Conservation (phyloP, 2,888 invertebrate genomes). For the Oscheius sp. region DNA sequence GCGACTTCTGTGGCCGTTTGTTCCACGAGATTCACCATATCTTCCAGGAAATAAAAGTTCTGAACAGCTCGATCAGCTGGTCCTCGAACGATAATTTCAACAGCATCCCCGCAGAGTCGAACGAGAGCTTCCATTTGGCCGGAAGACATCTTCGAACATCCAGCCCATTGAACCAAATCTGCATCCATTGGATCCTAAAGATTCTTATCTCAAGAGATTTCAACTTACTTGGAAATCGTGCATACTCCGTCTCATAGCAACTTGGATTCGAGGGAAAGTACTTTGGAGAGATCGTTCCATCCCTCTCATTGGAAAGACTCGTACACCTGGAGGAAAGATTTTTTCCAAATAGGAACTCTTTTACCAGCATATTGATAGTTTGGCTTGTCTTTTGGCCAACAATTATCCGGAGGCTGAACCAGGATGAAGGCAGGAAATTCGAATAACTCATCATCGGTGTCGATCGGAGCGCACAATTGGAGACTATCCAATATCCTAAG, state of each 20-base stretch:
- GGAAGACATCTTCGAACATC: slow-evolving; percentile 77
- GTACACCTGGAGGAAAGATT: slow-evolving; percentile 35
- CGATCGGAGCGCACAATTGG: slow-evolving; percentile 72
- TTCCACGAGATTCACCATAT: slow-evolving; percentile 73
- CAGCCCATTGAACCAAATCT: slow-evolving; percentile 78
- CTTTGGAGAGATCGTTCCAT: slow-evolving; percentile 77
- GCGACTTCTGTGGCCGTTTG: slow-evolving; percentile 78
- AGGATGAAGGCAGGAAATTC: slow-evolving; percentile 80
- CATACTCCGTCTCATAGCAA: slow-evolving; percentile 76
- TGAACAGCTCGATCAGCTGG: slow-evolving; percentile 67
- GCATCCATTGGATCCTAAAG: slow-evolving; percentile 75
- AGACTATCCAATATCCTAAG: slow-evolving; percentile 79
- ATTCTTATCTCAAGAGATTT: neutral
- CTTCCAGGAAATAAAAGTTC: slow-evolving; percentile 79
- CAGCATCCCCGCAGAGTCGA: slow-evolving; percentile 69
- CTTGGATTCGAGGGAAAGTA: slow-evolving; percentile 78
- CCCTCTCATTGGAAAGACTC: slow-evolving; percentile 73
- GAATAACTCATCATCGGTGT: slow-evolving; percentile 73
- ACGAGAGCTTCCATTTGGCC: slow-evolving; percentile 79
- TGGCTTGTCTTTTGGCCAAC: slow-evolving; percentile 49
- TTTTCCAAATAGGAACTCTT: neutral
- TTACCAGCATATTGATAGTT: slow-evolving; percentile 71
- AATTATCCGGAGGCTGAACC: slow-evolving; percentile 57
- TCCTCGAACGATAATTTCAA: slow-evolving; percentile 70
- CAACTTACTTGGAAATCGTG: slow-evolving; percentile 71